Conservation (phyloP, 2,797 vertebrate genomes). For the Pachyuromys duprasi region DNA sequence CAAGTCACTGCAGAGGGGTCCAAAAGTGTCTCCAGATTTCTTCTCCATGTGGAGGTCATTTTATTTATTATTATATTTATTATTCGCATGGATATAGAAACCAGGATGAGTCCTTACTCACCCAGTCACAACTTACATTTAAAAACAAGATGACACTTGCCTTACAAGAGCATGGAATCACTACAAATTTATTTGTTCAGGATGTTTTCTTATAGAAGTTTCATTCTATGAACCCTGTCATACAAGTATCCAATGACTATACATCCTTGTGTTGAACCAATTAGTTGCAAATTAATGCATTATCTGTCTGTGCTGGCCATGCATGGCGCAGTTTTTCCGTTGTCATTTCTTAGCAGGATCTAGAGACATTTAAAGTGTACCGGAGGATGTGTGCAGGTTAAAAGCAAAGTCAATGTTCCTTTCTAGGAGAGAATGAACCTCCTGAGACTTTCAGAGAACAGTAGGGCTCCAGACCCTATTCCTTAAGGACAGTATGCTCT, state of each 20-base stretch:
- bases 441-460: too few relatives aligned
- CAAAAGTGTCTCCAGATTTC: not conserved
- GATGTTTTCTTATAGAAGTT: not conserved
- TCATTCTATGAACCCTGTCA: not conserved
- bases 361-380: not conserved
- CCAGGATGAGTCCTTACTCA: not conserved
- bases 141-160: not conserved
- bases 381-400: not conserved
- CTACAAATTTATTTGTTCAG: not conserved
- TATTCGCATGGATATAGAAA: not conserved
- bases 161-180: not conserved
- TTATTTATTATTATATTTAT: not conserved
- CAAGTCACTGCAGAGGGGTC: not conserved
- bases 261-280: not conserved
- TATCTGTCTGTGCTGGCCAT: not conserved
- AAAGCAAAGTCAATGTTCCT: too few relatives aligned
- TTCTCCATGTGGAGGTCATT: accelerated
- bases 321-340: not conserved
- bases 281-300: not conserved
- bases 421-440: not conserved
- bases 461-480: not conserved
- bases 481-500: not conserved
- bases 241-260: not conserved
- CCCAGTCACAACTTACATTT: not conserved
- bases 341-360: not conserved